Evolutionary conservation across 1,140 invertebrate species (phyloP).

Genomic region (Manduca sexta): DNA sequence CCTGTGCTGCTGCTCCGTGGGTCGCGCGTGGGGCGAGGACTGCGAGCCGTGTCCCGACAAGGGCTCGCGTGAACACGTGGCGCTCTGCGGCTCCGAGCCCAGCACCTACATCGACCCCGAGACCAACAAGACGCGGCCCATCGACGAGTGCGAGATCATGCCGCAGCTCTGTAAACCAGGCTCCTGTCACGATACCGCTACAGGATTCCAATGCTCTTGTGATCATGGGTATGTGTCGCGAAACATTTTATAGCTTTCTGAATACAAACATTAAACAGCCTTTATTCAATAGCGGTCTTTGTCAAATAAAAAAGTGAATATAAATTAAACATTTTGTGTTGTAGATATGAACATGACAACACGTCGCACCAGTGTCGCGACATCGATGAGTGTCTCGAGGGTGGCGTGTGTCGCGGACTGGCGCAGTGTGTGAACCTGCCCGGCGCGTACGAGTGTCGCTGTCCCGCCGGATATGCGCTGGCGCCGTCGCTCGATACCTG

Average conservation of each 20-base stretch:
- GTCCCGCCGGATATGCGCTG: slow-evolving; percentile 86
- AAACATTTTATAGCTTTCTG: neutral
- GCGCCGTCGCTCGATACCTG: slow-evolving; percentile 76
- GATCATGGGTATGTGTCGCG: slow-evolving; percentile 42
- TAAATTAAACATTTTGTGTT: neutral
- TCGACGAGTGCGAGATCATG: slow-evolving; percentile 88
- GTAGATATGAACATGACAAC: slow-evolving; percentile 83
- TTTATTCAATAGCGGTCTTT: no score
- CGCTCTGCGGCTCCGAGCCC: slow-evolving; percentile 77
- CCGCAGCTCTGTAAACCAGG: slow-evolving; percentile 90
- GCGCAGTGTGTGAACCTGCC: slow-evolving; percentile 84
- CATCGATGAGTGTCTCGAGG: slow-evolving; percentile 77
- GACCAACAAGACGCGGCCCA: slow-evolving; percentile 83
- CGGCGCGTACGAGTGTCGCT: slow-evolving; percentile 81
- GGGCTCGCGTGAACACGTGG: slow-evolving; percentile 77
- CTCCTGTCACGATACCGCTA: slow-evolving; percentile 87
- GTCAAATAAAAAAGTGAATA: neutral
- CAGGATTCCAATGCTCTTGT: slow-evolving; percentile 90
- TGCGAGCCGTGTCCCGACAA: slow-evolving; percentile 85
- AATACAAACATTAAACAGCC: neutral
- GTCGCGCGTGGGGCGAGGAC: slow-evolving; percentile 86
- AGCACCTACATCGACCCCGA: slow-evolving; percentile 85
- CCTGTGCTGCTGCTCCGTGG: slow-evolving; percentile 92
- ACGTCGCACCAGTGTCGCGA: slow-evolving; percentile 86
- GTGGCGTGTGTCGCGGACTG: slow-evolving; percentile 81